These are phyloP conservation scores for Crypturellus tataupa DNA, from an alignment of 2,797 vertebrate genomes.

Conservation along the genomic window DNA sequence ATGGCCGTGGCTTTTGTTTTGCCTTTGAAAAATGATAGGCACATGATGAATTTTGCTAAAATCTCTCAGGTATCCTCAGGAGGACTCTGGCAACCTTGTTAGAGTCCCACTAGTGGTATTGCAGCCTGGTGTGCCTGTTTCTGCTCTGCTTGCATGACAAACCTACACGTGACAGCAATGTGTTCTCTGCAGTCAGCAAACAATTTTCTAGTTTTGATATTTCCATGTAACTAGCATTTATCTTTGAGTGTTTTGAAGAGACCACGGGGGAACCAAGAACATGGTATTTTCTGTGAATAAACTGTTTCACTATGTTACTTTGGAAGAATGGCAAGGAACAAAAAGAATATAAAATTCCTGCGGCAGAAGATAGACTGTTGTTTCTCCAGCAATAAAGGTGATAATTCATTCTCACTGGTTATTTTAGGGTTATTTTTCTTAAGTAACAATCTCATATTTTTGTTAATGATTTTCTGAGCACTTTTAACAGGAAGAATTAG, in stretches of 20 bases:
- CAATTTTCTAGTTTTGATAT: neutral
- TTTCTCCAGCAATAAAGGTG: neutral
- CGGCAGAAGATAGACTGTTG: neutral
- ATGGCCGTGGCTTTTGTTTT: constrained; percentile 11
- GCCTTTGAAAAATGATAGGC: neutral
- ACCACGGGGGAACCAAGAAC: neutral
- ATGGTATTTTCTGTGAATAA: neutral
- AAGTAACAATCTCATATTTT: neutral
- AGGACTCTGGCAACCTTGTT: neutral
- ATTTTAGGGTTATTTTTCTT: neutral
- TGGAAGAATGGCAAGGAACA: neutral
- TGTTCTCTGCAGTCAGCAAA: neutral
- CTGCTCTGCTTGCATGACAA: neutral
- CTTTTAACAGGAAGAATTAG: neutral
- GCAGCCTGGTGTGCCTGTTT: neutral
- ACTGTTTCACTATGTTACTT: neutral
- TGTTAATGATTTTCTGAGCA: neutral
- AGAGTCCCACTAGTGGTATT: neutral
- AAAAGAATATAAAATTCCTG: neutral
- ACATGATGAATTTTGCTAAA: neutral
- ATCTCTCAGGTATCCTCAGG: neutral
- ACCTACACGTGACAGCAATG: neutral
- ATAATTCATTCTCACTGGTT: neutral
- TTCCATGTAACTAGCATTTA: neutral
- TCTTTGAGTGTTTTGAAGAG: neutral